Conservation (phyloP, 2,888 invertebrate species). For the Mechanitis messenoides region DNA sequence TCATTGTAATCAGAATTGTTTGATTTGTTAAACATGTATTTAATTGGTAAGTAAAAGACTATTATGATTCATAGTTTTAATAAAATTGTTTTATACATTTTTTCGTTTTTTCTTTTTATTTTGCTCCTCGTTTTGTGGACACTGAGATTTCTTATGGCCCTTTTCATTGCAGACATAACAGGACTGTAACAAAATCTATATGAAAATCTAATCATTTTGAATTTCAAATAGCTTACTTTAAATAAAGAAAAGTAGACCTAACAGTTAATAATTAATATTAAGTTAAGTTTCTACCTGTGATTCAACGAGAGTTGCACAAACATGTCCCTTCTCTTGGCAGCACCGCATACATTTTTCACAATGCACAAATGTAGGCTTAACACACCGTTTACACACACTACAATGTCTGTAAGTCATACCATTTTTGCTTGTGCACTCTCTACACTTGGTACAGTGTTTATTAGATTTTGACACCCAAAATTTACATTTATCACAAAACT, state of each 20-base stretch:
- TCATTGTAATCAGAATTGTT: conserved; percentile 11
- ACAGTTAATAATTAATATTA: background rate
- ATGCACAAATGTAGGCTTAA: conserved; percentile 90
- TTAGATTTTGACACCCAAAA: conserved; percentile 76
- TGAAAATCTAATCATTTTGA: background rate
- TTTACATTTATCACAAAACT: conserved; percentile 83
- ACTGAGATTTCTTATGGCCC: conserved; percentile 75
- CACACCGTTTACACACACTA: conserved; percentile 84
- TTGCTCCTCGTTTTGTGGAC: conserved; percentile 50
- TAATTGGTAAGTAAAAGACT: conserved; percentile 13
- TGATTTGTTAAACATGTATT: background rate
- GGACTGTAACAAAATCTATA: conserved; percentile 54
- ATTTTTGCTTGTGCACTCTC: conserved; percentile 69
- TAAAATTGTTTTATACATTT: conserved; percentile 17
- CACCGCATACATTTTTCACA: conserved; percentile 85
- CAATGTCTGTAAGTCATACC: conserved; percentile 87
- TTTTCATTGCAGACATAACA: conserved; percentile 76
- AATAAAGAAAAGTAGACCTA: too few species aligned
- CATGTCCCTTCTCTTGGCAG: conserved; percentile 52
- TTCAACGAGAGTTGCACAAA: conserved; percentile 55
- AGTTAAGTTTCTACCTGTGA: conserved; percentile 49
- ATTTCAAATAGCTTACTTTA: background rate
- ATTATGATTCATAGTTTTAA: conserved; percentile 9
- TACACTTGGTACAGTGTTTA: conserved; percentile 62
- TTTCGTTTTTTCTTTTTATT: conserved; percentile 19